A percentile compares a stretch with the other conserved stretches of the same genome.
Conservation (phyloP, 2,888 invertebrate genomes). For the Norana najaformis region DNA sequence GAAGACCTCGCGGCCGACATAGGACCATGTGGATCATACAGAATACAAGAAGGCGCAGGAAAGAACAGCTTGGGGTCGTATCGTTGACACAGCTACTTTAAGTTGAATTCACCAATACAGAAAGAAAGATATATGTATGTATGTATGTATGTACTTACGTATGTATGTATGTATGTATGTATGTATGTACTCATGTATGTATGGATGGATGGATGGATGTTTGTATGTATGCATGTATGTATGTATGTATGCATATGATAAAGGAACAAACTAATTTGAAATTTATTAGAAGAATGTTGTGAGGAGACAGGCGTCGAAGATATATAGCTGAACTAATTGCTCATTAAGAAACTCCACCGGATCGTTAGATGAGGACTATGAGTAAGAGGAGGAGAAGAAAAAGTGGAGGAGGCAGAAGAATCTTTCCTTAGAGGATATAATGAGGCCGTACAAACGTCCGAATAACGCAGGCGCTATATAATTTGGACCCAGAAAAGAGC, state of each 20-base stretch:
- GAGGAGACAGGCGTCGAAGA: background rate
- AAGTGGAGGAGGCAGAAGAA: background rate
- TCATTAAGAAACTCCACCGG: constrained; percentile 13
- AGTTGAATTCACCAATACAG: too few species aligned
- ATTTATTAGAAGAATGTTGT: background rate
- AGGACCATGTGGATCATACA: too few species aligned
- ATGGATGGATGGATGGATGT: too few species aligned
- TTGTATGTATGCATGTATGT: background rate
- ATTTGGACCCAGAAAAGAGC: background rate
- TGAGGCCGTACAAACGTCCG: background rate
- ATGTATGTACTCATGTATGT: background rate
- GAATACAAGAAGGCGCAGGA: too few species aligned
- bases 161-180: background rate
- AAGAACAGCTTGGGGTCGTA: too few species aligned
- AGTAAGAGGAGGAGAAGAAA: too few species aligned
- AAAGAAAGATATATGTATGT: too few species aligned
- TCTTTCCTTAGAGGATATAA: background rate
- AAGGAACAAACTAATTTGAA: background rate
- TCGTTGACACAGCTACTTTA: too few species aligned
- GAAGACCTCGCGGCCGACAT: too few species aligned
- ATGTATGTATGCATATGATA: background rate
- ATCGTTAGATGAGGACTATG: background rate
- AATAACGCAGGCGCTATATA: background rate
- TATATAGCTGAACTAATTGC: background rate
- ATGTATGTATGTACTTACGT: too few species aligned